Base-by-base conservation (phyloP, 2,113 vertebrate species). In the Lampris megalopsis region DNA sequence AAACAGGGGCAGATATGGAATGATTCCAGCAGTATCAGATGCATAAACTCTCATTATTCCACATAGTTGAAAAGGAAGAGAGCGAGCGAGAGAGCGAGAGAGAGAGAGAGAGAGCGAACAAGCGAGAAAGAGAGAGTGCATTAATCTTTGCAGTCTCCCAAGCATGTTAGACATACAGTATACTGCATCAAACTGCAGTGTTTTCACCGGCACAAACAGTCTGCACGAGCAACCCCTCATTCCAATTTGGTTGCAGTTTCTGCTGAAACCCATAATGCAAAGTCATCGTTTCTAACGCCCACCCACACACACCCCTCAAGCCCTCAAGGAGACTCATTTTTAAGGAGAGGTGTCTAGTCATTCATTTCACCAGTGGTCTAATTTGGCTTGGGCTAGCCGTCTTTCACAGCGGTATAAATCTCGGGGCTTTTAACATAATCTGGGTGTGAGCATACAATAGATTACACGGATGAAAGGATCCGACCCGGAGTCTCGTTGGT, bases 251-350 rank as follows among this genome's bases (percentile, higher is more conserved):
- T 75, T 78, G 79, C 70, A 69, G 83, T 79, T 73, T 79, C 75
- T 80, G 83, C 86, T 72, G n/a, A 85, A 82, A 81, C 73, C 66
- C 68, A 77, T 91, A 92, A 77, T 38, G 75, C 86, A 75, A 79
- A 83, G 77, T 92, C 88, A 91, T 89, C 84, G 65, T 66, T 87
- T 86, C 80, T 71, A 60, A 53, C 58, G 50, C 38, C 57, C 71
- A 54, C 56, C 59, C 73, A 50, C 36, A 47, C 42, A 9, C 43
- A 50, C 63, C 24, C 24, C 24, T 24, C 24, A 24, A 24, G 24
- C 58, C 50, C 8, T 71, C 4, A 60, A 79, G 75, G 82, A 82
- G 3, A 58, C 62, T 52, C 49, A 63, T 53, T 63, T 79, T 70
- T 69, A 40, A 41, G 72, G 45, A 8, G 49, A 7, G 47, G 64